Evolutionary conservation across 2,888 invertebrate genomes (phyloP), one percentile per base, ranked within the genome.

Genomic region (Drosophila suboccidentalis): DNA sequence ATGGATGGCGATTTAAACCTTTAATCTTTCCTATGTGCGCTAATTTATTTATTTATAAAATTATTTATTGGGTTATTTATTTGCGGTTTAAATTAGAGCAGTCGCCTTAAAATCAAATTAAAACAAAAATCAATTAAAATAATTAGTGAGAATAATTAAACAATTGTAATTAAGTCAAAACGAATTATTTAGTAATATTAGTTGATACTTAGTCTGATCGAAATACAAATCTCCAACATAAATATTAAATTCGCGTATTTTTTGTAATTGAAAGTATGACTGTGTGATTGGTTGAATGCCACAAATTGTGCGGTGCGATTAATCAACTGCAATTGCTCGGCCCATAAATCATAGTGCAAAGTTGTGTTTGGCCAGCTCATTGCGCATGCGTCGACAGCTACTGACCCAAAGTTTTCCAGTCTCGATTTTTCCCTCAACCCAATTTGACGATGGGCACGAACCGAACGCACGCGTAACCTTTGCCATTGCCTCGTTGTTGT

Each of bases 391-490:
- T 76, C 89, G 89, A 85, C 84, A 85, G 89, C 87, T 77, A 55
- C 55, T 72, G 80, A 80, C 78, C 84, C 75, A 65, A 68, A 68
- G 49, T 29, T 29, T 29, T 29, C 6, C 1, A 8, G 29, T 8
- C 26, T 26, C 26, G 26, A 26, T 8, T 6, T 65, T 60, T 43
- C 34, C 51, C 60, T 17, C 38, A 60, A 43, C 26, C 9, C 58
- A 58, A 49, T 54, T 41, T 41, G 59, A 50, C 44, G 67, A 61
- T 78, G 85, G 91, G 83, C 91, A 90, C 91, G 90, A 72, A 91
- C 91, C 78, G 75, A 71, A 82, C 90, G 75, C 88, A 90, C 89
- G 90, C 89, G 78, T 91, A 91, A 90, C 90, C 90, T 90, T 91
- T 90, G 87, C 80, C 90, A 59, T 43, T 59, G 54, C 46, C 58